phyloP scores from a whole-genome alignment of 2,797 vertebrate genomes.

The Acridotheres tristis region DNA sequence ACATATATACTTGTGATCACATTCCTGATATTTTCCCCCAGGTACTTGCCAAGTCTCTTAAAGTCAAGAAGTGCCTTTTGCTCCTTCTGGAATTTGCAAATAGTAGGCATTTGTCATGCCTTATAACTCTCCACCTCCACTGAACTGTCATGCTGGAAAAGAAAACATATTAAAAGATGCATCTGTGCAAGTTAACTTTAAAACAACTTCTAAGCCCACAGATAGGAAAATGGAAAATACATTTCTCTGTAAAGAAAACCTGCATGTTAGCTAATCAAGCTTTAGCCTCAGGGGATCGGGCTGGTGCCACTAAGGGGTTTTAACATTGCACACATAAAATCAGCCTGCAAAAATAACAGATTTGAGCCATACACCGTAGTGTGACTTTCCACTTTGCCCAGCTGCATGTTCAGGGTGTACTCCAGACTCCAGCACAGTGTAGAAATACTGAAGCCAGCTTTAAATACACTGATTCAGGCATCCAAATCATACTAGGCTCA shows the following conservation, averaged over 20 bases:
- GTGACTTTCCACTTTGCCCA: background rate
- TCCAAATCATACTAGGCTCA: background rate
- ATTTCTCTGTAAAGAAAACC: background rate
- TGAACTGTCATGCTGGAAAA: slow-evolving; percentile 33
- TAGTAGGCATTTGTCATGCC: background rate
- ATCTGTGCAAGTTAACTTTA: background rate
- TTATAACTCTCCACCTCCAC: background rate
- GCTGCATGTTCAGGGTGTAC: background rate
- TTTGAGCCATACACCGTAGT: background rate
- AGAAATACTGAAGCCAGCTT: background rate
- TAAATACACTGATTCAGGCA: background rate
- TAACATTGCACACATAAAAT: background rate
- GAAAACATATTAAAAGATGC: slow-evolving; percentile 20
- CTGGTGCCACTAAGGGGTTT: background rate
- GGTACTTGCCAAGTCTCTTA: background rate
- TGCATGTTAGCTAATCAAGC: background rate
- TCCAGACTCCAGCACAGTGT: background rate
- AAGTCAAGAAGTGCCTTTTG: background rate
- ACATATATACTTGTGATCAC: background rate
- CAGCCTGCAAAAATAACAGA: background rate
- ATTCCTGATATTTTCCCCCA: slow-evolving; percentile 25
- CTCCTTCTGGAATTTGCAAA: slow-evolving; percentile 47
- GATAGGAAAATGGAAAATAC: background rate
- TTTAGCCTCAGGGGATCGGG: background rate
- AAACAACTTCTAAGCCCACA: background rate